Conservation (phyloP, 2,113 vertebrate species). For the Lepisosteus osseus region DNA sequence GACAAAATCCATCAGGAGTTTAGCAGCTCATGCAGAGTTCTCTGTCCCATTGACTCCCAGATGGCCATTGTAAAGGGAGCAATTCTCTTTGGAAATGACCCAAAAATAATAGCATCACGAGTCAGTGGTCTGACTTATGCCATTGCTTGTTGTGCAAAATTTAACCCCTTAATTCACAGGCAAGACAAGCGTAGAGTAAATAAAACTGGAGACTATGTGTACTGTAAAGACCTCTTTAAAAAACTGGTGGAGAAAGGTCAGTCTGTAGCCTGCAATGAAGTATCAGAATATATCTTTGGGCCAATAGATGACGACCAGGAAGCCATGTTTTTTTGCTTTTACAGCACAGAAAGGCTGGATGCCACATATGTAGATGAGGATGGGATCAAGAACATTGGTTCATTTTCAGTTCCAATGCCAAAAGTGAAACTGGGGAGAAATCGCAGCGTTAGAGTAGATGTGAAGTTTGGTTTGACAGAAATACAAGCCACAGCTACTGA, state of each 20-base stretch:
- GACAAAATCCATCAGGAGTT: slow-evolving; percentile 20
- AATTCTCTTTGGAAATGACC: slow-evolving; percentile 16
- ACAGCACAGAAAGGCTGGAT: slow-evolving; percentile 17
- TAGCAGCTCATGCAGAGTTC: slow-evolving; percentile 1
- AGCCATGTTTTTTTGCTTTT: neutral
- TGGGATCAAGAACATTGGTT: slow-evolving; percentile 11
- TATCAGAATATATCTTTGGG: neutral
- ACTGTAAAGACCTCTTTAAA: slow-evolving; percentile 15
- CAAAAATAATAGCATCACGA: neutral
- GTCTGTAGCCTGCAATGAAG: slow-evolving; percentile 26
- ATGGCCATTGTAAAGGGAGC: slow-evolving; percentile 14
- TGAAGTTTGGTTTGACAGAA: slow-evolving; percentile 34
- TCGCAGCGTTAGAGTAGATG: slow-evolving; percentile 10
- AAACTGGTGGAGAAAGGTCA: slow-evolving; percentile 19
- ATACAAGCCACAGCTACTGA: slow-evolving; percentile 31
- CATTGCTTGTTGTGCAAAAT: rapidly evolving
- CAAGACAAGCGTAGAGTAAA: neutral
- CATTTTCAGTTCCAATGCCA: slow-evolving; percentile 10
- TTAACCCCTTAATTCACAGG: slow-evolving; percentile 19
- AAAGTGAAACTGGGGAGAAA: neutral
- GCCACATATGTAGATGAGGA: slow-evolving; percentile 23
- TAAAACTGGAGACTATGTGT: neutral
- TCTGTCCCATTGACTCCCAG: slow-evolving; percentile 28
- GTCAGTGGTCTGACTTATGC: slow-evolving; percentile 28
- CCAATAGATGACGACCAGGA: neutral